Evolutionary conservation across 2,113 vertebrate genomes (phyloP).

Genomic region (Pangasianodon gigas): DNA sequence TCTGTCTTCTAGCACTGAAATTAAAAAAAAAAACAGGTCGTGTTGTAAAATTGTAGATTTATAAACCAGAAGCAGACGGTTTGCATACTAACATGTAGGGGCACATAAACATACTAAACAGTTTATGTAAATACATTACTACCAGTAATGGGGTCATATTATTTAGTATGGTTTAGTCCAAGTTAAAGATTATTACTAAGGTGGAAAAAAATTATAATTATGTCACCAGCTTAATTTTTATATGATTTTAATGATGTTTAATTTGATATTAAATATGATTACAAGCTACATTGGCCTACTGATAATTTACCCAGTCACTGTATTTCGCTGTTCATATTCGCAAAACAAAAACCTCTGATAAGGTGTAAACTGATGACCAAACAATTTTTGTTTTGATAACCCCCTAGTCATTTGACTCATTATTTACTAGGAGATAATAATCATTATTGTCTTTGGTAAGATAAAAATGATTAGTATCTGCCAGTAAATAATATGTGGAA

Average conservation of each 20-base stretch:
- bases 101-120: no score
- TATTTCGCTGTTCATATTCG: neutral
- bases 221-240: neutral
- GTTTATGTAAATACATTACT: no score
- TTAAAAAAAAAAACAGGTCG: no score
- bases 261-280: neutral
- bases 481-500: neutral
- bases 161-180: neutral
- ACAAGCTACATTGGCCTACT: neutral
- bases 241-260: neutral
- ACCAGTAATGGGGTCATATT: no score
- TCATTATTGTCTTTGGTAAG: no score
- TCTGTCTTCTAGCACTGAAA: no score
- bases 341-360: neutral
- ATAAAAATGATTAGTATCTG: neutral
- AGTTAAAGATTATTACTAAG: neutral
- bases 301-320: neutral
- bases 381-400: neutral
- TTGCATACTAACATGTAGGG: no score
- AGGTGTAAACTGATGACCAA: neutral
- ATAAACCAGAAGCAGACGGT: no score
- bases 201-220: neutral
- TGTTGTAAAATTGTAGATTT: no score
- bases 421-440: neutral
- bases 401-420: neutral